These are phyloP conservation scores for Scomber japonicus DNA, from an alignment of 2,113 vertebrate species.

Conservation along the genomic window DNA sequence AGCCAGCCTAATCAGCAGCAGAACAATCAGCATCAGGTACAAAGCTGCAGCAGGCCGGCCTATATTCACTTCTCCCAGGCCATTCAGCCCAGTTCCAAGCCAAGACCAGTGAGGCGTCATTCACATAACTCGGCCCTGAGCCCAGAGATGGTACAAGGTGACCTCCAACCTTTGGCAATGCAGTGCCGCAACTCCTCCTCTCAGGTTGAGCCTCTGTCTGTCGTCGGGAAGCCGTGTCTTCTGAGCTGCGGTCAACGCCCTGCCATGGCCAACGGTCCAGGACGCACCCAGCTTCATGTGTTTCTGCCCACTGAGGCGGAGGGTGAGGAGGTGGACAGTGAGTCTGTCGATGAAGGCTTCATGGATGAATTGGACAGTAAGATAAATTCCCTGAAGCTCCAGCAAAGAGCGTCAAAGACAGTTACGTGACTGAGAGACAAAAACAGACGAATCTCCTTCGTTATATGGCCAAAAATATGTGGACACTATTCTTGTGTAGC, in stretches of 20 bases:
- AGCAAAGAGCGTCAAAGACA: conserved; percentile 51
- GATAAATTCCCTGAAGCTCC: conserved; percentile 69
- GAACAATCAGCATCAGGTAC: conserved; percentile 16
- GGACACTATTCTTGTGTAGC: neutral
- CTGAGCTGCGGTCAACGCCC: conserved; percentile 35
- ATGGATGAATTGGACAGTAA: conserved; percentile 80
- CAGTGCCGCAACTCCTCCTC: neutral
- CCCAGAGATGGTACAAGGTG: neutral
- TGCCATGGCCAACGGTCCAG: neutral
- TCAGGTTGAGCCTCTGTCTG: conserved; percentile 61
- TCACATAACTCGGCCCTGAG: conserved; percentile 14
- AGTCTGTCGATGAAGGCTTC: conserved; percentile 78
- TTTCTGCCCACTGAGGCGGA: conserved; percentile 79
- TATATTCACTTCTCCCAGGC: conserved; percentile 80
- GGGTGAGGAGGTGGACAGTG: conserved; percentile 75
- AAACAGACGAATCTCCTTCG: neutral
- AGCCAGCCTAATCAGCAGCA: conserved; percentile 10
- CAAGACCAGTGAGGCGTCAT: conserved; percentile 26
- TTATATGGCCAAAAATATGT: neutral
- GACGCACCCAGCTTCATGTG: conserved; percentile 82
- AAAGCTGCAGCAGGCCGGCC: conserved; percentile 43
- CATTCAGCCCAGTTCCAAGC: conserved; percentile 65
- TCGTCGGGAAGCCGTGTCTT: conserved; percentile 77
- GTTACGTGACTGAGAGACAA: conserved; percentile 1
- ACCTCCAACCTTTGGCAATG: conserved; percentile 25